These are phyloP conservation scores for Polyommatus icarus DNA, from an alignment of 2,888 invertebrate genomes.

Conservation along the genomic window DNA sequence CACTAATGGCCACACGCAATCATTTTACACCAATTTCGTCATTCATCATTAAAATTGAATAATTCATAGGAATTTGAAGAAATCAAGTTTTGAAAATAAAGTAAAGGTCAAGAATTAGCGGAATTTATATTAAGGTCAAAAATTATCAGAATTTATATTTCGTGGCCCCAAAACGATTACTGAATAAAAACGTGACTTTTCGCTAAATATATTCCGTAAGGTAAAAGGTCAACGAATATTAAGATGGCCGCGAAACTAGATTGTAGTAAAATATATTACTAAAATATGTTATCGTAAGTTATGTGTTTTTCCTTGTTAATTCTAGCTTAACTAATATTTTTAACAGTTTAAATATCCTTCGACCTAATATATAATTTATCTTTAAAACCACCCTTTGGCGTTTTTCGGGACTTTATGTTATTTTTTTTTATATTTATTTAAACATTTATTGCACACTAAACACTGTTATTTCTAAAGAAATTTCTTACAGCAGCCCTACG, in stretches of 20 bases:
- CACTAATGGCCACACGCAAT: conserved; percentile 4
- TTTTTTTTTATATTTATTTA: too few relatives aligned
- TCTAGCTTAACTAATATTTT: not conserved
- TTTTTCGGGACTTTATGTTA: too few relatives aligned
- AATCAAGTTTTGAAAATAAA: not conserved
- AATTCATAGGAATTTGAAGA: conserved; percentile 4
- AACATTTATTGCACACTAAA: too few relatives aligned
- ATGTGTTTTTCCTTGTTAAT: not conserved
- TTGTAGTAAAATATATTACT: not conserved
- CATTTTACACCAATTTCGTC: not conserved
- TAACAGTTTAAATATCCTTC: not conserved
- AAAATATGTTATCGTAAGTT: not conserved
- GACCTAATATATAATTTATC: not conserved
- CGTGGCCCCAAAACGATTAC: not conserved
- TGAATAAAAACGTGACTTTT: not conserved
- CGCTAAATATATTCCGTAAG: not conserved
- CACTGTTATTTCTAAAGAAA: too few relatives aligned
- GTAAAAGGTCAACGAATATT: not conserved
- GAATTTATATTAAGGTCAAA: not conserved
- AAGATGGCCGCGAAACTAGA: not conserved
- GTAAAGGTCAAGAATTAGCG: not conserved
- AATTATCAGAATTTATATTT: not conserved
- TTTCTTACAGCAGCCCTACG: too few relatives aligned
- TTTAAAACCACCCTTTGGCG: not conserved
- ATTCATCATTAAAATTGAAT: conserved; percentile 13